Evolutionary conservation across 2,888 invertebrate genomes (phyloP).

Genomic region (Polyploca ridens): DNA sequence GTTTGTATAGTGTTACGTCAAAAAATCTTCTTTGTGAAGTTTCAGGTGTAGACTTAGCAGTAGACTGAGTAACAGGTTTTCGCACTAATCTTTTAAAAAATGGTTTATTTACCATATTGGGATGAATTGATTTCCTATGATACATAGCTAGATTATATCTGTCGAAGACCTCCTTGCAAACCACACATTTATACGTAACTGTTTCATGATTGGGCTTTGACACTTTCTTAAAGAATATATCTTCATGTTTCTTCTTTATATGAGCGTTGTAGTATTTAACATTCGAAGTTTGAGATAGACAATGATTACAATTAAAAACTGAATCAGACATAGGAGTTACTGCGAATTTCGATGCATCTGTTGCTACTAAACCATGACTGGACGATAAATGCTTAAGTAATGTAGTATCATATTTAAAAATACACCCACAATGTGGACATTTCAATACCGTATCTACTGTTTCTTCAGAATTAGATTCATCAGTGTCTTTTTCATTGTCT

Average conservation of each 20-base stretch:
- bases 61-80: neutral
- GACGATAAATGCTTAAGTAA: neutral
- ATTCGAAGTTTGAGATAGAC: neutral
- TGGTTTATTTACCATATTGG: conserved; percentile 2
- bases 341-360: neutral
- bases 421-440: neutral
- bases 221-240: neutral
- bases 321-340: too few relatives aligned
- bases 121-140: conserved; percentile 23
- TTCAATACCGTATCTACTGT: neutral
- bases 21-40: neutral
- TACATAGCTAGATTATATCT: conserved; percentile 13
- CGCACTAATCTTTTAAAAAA: conserved; percentile 20
- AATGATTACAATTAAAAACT: neutral
- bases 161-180: conserved; percentile 22
- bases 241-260: neutral
- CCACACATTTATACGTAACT: conserved; percentile 21
- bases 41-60: neutral
- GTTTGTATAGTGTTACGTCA: neutral
- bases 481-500: conserved; percentile 12
- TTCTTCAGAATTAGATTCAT: neutral
- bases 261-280: neutral
- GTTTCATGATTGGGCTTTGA: neutral
- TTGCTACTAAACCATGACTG: neutral
- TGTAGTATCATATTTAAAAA: neutral